Base-by-base conservation (phyloP, 2,888 invertebrate genomes). In the Lasiommata megera region DNA sequence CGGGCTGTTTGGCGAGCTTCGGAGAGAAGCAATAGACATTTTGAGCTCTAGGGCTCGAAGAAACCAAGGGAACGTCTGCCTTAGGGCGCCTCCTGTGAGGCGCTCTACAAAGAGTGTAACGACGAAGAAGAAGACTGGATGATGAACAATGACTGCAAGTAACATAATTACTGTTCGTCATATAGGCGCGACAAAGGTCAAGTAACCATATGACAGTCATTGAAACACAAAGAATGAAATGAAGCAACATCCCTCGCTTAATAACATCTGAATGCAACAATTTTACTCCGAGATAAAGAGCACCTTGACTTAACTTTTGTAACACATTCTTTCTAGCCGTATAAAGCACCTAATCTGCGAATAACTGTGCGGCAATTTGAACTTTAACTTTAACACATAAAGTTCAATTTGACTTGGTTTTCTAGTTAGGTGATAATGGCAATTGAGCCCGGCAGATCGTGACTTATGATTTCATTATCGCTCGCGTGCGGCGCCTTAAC, bases 391-490 rank as follows among this genome's bases (percentile, higher is more conserved):
- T 36, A 36, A 11, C 0, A 0, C 0, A 8, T 55, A 66, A 57
- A 54, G 56, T 50, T 14, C 18, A 36, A 54, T 63, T 58, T 66
- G 1, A 5, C 16, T 47, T 57, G 53, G 36, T 48, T 16, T 46
- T 28, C 44, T 52, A 38, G 37, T 55, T 51, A 54, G 53, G 61
- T 50, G 60, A 65, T 51, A 54, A 61, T 43, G 52, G 69, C 68
- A 67, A 67, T 63, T 64, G 65, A 68, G 63, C 67, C 67, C 64
- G 72, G 65, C 60, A 70, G 74, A 76, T 82, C 84, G 83, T 83
- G 83, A 84, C 81, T 83, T 79, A 77, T 71, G 77, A 76, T 82
- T 83, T 81, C 79, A 79, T 80, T 82, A 79, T 64, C 61, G 68
- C 67, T 75, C 80, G 79, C 80, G 79, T 77, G 80, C 77, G 74